Evolutionary conservation across 2,888 invertebrate species (phyloP), one percentile per base, ranked within the genome.

Genomic region (Junonia oenone): DNA sequence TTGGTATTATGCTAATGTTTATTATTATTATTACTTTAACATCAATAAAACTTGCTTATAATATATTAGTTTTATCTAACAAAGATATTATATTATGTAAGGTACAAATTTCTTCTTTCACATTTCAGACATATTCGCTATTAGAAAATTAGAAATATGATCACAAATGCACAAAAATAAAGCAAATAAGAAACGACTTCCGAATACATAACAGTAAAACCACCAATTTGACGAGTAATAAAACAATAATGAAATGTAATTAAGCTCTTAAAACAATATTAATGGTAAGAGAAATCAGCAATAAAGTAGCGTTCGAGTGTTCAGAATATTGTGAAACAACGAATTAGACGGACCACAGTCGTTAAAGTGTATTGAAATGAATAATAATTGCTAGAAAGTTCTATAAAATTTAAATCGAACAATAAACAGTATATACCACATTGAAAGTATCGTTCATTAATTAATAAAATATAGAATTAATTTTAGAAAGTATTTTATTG

Each of bases 141-240:
- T n/a, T n/a, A n/a, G n/a, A n/a, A n/a, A n/a, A n/a, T n/a, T n/a
- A n/a, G n/a, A n/a, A n/a, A 3, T 8, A 22, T 31, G 8, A 5
- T 11, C 5, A 45, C 19, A 13, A 51, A 13, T 51, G 31, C 6
- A 6, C 15, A 13, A 33, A 19, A 22, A 14, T 1, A 43, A 14
- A 0, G 5, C 1, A 27, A 14, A 26, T 14, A 27, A 27, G 22
- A 14, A 14, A 0, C 38, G 1, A 55, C 38, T 38, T 35, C 40
- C 37, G 35, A 58, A 47, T 40, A 51, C 29, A 13, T 43, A 38
- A 27, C 11, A n/a, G n/a, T 33, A 35, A 37, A 27, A 46, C 49
- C 31, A 51, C 56, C 45, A 37, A 52, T 51, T 55, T 56, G 40
- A 55, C 27, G 55, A 33, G 15, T 49, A 17, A 56, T 61, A 61